Percentiles rank a stretch among this genome's conserved stretches.
Evolutionary conservation across 2,888 invertebrate species (phyloP).

Genomic region (Spisula solida): DNA sequence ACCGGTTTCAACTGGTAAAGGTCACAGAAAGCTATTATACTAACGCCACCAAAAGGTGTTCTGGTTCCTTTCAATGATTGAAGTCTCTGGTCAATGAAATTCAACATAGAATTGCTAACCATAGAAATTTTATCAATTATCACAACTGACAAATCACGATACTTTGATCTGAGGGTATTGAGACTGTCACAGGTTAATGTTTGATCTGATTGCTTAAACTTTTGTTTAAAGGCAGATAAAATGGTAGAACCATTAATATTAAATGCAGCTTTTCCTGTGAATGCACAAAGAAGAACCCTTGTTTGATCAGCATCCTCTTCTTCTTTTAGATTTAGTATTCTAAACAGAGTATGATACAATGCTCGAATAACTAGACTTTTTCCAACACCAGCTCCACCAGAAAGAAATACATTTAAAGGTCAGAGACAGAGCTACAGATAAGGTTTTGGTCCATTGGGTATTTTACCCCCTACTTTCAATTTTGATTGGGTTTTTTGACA

Average conservation of each 20-base stretch:
- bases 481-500: no score
- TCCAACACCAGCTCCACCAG: conserved; percentile 69
- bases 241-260: conserved; percentile 63
- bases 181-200: conserved; percentile 49
- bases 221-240: conserved; percentile 59
- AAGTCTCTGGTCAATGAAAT: background rate
- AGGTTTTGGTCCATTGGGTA: no score
- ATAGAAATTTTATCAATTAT: conserved; percentile 62
- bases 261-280: conserved; percentile 67
- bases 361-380: conserved; percentile 28
- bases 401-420: conserved; percentile 48
- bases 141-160: conserved; percentile 47
- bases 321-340: conserved; percentile 29
- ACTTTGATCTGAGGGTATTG: conserved; percentile 50
- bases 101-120: background rate
- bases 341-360: conserved; percentile 6
- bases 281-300: conserved; percentile 60
- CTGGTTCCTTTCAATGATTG: background rate
- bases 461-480: no score
- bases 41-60: conserved; percentile 26
- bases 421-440: no score
- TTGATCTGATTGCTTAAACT: conserved; percentile 34
- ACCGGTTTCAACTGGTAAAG: background rate
- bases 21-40: conserved; percentile 22
- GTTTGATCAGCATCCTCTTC: conserved; percentile 54